Evolutionary conservation across 2,113 vertebrate genomes (phyloP), one percentile per base, ranked within the genome.

Genomic region (Takifugu bimaculatus): DNA sequence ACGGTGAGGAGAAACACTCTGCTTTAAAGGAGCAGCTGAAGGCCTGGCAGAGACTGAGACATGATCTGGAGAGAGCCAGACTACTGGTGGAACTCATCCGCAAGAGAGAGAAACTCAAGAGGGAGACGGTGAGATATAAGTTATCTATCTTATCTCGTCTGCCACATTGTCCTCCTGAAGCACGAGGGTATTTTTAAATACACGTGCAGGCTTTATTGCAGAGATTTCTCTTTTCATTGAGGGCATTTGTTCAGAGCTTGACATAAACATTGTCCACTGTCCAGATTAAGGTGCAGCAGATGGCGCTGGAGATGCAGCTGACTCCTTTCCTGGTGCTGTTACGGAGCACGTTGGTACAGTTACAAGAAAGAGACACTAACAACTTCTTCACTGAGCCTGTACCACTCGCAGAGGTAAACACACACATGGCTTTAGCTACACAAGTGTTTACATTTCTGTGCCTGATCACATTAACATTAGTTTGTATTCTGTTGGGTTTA

Each of bases 301-400:
- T 95, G 81, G 94, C 92, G 20, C 87, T 98, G 78, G 97, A 99
- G 90, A 94, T 99, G 93, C 95, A 99, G 88, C 89, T 99, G 79
- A 96, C 96, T 2, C 97, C 97, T 12, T 96, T 98, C 85, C 93
- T 97, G 78, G 93, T 97, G 69, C 92, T 99, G 61, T 86, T 99
- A 78, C 93, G 97, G 70, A 96, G 92, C 79, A 98, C 97, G 0
- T 83, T 99, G 58, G 96, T 97, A 66, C 95, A 98, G 83, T 91
- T 99, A 78, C 96, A 98, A 87, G 97, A 99, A 74, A 93, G 96
- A 89, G 97, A 99, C 90, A 95, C 93, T 0, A 96, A 93, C 89
- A 98, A 97, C 87, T 97, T 99, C 85, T 99, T 99, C 88, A 93
- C 95, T 54, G 94, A 98, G 89, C 96, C 96, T 49, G 95, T 99